Percentiles rank a stretch among this genome's conserved stretches.
phyloP scores from a whole-genome alignment of 2,797 vertebrate species.

The Myotis pilosus region DNA sequence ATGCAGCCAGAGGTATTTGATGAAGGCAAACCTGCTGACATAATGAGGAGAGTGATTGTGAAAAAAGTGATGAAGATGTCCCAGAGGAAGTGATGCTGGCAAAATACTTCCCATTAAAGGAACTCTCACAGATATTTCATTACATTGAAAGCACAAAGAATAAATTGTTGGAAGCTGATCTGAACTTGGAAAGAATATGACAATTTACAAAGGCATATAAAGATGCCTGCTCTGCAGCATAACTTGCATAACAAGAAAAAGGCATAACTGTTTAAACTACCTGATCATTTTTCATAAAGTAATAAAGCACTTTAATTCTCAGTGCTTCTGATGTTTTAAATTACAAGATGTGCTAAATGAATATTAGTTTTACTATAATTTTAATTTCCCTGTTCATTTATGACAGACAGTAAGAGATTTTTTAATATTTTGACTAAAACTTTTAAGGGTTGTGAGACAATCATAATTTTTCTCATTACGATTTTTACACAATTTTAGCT shows the following conservation, averaged over 20 bases:
- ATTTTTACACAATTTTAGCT: not conserved
- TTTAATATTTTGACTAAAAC: not conserved
- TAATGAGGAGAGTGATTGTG: not conserved
- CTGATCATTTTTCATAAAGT: not conserved
- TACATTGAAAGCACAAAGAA: slow-evolving; percentile 21
- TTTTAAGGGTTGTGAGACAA: not conserved
- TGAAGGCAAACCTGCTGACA: not conserved
- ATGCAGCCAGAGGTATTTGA: not conserved
- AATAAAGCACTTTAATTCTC: not conserved
- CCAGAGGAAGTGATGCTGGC: not conserved
- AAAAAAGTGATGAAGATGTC: not conserved
- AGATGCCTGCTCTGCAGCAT: not conserved
- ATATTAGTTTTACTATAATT: not conserved
- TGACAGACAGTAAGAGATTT: not conserved
- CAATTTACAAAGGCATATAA: not conserved
- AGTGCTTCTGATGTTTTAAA: not conserved
- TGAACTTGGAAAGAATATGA: not conserved
- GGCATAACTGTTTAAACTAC: not conserved
- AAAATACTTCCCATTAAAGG: not conserved
- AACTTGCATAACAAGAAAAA: not conserved
- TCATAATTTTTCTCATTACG: not conserved
- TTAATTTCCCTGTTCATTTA: not conserved
- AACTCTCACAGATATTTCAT: not conserved
- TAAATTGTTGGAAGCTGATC: not conserved
- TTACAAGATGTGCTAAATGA: not conserved